Base-by-base conservation (phyloP, 2,888 invertebrate genomes). In the Calliopum simillimum region DNA sequence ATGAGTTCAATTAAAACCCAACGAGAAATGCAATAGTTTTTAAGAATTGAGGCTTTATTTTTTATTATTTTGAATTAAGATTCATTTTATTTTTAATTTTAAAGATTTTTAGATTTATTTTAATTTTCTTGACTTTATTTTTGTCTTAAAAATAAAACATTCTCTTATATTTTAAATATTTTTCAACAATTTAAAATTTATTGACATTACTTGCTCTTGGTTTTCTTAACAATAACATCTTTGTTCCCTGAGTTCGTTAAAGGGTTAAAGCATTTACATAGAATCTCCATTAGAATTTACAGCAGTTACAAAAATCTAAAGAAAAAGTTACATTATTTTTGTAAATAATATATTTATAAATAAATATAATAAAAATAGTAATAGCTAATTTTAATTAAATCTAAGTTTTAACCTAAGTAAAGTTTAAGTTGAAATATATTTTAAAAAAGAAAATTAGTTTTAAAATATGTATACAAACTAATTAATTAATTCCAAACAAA, bases 1-100 rank as follows among this genome's bases (percentile, higher is more conserved):
- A 5, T 8, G 23, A 49, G 5, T 55, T 41, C 43, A 5, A 55
- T 47, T 23, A n/a, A 63, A 25, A 47, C 23, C 5, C 47, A 66
- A 56, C 46, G 14, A 55, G 19, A 11, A 49, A 59, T 49, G 19
- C 49, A 67, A 67, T 67, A 67, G 59, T 67, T 58, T 61, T 47
- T 67, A 59, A 67, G 56, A 67, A 67, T 33, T 59, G 67, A 67
- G 67, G 67, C 67, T 67, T 67, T 67, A 67, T 67, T 67, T 67
- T 49, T 49, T 58, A 46, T 67, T 5, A 59, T 41, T 41, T 59
- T 3, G 5, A 61, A 46, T 44, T 46, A 49, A 25, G 47, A 16
- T 46, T 58, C 33, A 46, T 13, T 23, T 8, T 8, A 33, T 44
- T 56, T 56, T 44, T 21, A 64, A 14, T 16, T 53, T 53, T 33